Conservation (phyloP, 2,888 invertebrate genomes). For the Priocnemis perturbator region DNA sequence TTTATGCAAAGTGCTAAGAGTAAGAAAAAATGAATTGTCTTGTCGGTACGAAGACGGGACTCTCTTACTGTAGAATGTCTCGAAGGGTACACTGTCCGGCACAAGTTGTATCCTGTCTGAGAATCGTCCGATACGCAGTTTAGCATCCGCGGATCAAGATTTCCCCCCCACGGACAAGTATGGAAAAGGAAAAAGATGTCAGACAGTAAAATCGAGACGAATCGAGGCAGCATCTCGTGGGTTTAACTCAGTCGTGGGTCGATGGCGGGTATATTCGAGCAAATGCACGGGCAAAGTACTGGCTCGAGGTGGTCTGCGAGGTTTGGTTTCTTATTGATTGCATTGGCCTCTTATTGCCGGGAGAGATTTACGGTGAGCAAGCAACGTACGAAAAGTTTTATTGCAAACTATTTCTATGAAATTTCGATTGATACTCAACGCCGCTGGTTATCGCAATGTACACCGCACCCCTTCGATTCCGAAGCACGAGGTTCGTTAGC, state of each 20-base stretch:
- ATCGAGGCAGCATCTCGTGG: slow-evolving; percentile 1
- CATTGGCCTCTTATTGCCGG: slow-evolving; percentile 12
- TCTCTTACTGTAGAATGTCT: too few species aligned
- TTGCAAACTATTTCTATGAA: neutral
- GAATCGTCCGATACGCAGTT: too few species aligned
- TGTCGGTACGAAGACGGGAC: too few species aligned
- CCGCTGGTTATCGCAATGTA: neutral
- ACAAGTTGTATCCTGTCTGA: too few species aligned
- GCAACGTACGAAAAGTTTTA: slow-evolving; percentile 12
- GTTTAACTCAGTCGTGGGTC: slow-evolving; percentile 5
- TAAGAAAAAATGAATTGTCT: too few species aligned
- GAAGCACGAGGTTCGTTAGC: neutral
- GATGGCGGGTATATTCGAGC: neutral
- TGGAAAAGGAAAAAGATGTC: too few species aligned
- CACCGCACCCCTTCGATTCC: neutral
- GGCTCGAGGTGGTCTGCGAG: slow-evolving; percentile 5
- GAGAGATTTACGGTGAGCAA: slow-evolving; percentile 13
- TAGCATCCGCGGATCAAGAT: too few species aligned
- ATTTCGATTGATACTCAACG: neutral
- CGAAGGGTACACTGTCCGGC: too few species aligned
- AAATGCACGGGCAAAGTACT: neutral
- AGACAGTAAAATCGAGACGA: neutral
- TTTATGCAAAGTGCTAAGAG: too few species aligned
- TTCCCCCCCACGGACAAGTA: too few species aligned
- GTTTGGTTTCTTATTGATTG: slow-evolving; percentile 19